These are phyloP conservation scores for Acrocephalus arundinaceus DNA, from an alignment of 2,113 vertebrate species.

Conservation along the genomic window DNA sequence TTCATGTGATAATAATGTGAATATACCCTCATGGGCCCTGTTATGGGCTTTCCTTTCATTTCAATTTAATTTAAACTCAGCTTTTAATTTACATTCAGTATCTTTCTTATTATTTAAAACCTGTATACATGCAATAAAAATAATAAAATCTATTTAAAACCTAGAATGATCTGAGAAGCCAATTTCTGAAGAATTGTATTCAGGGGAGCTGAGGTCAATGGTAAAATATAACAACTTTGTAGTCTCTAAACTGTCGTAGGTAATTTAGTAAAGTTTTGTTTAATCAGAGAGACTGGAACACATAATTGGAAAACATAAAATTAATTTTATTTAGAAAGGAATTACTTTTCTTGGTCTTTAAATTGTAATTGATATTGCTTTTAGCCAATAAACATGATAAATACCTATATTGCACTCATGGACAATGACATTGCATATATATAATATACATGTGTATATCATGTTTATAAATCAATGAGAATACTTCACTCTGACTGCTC, in stretches of 20 bases:
- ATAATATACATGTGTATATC: neutral
- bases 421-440: neutral
- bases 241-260: neutral
- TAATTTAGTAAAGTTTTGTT: neutral
- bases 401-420: neutral
- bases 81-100: neutral
- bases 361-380: neutral
- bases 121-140: neutral
- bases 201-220: neutral
- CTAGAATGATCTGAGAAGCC: neutral
- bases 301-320: neutral
- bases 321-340: neutral
- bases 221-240: neutral
- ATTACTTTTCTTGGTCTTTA: neutral
- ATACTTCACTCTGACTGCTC: neutral
- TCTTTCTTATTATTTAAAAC: neutral
- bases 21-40: neutral
- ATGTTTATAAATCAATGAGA: neutral
- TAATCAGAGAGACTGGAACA: neutral
- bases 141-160: neutral
- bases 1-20: neutral
- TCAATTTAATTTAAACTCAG: neutral
- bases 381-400: neutral
- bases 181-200: neutral
- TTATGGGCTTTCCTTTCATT: neutral